phyloP scores from a whole-genome alignment of 2,888 invertebrate species.

The Plutella xylostella region DNA sequence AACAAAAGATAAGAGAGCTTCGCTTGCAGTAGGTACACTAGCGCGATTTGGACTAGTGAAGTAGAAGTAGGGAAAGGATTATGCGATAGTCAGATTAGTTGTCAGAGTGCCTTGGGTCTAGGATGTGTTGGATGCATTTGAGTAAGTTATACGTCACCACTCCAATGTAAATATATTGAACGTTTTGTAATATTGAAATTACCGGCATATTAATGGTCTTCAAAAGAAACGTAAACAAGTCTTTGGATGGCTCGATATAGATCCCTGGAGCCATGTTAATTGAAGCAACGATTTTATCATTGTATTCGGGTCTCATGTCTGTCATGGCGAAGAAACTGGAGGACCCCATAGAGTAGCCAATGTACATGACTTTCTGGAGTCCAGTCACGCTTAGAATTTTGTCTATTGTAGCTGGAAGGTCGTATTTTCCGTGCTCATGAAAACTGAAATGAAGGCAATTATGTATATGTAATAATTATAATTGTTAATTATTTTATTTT shows the following conservation, averaged over 20 bases:
- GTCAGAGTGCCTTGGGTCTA: no score
- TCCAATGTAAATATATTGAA: no score
- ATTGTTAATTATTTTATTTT: no score
- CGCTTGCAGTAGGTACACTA: no score
- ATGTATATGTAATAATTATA: no score
- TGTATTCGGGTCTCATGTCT: slow-evolving; percentile 65
- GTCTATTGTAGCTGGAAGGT: slow-evolving; percentile 68
- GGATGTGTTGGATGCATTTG: no score
- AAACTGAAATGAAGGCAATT: slow-evolving; percentile 50
- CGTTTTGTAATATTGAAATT: no score
- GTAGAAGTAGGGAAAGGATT: no score
- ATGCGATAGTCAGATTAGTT: no score
- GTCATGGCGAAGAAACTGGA: slow-evolving; percentile 68
- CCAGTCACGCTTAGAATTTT: slow-evolving; percentile 52
- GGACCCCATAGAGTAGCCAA: slow-evolving; percentile 73
- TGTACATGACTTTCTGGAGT: slow-evolving; percentile 48
- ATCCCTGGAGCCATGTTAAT: slow-evolving; percentile 66
- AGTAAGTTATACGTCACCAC: no score
- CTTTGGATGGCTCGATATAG: slow-evolving; percentile 42
- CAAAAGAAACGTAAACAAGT: slow-evolving; percentile 26
- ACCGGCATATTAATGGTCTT: slow-evolving; percentile 37
- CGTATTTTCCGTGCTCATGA: slow-evolving; percentile 70
- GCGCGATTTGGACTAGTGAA: no score
- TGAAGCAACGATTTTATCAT: slow-evolving; percentile 59
- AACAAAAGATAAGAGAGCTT: no score